Conservation (phyloP, 2,113 vertebrate genomes). For the Ivindomyrus marchei region DNA sequence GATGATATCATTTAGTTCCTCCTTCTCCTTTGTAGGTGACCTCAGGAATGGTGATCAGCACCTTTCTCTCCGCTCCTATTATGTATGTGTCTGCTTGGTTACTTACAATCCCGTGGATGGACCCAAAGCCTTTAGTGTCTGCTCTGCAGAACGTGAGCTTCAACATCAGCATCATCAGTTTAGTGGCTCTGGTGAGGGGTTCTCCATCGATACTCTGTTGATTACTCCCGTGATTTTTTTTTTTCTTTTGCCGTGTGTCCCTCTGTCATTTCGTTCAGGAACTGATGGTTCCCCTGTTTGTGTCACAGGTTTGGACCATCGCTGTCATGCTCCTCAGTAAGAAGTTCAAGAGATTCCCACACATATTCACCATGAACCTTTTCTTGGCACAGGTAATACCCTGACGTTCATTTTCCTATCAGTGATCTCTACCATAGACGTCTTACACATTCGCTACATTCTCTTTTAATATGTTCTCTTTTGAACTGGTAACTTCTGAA, state of each 20-base stretch:
- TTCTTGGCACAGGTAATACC: conserved; percentile 83
- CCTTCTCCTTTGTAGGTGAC: conserved; percentile 65
- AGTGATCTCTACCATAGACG: neutral
- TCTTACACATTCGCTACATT: neutral
- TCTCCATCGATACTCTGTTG: neutral
- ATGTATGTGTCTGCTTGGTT: conserved; percentile 96
- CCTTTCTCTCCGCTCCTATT: conserved; percentile 92
- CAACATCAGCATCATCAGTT: conserved; percentile 85
- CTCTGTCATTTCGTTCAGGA: neutral
- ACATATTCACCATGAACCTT: conserved; percentile 82
- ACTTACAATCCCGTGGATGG: conserved; percentile 80
- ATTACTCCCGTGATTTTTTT: neutral
- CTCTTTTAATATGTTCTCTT: neutral
- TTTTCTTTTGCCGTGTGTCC: neutral
- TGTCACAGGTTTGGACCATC: conserved; percentile 83
- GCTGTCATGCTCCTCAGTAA: conserved; percentile 81
- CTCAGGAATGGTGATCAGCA: conserved; percentile 93
- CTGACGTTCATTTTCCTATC: neutral
- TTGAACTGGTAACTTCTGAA: neutral
- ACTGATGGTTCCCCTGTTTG: conserved; percentile 12
- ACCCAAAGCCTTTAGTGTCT: conserved; percentile 69
- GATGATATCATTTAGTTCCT: conserved; percentile 9
- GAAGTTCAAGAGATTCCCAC: conserved; percentile 81
- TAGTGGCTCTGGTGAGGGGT: conserved; percentile 81
- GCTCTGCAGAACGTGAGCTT: conserved; percentile 85